A percentile compares a stretch with the other conserved stretches of the same genome.
These are phyloP conservation scores for Malurus alboscapulatus DNA, from an alignment of 2,113 vertebrate genomes.

Conservation along the genomic window DNA sequence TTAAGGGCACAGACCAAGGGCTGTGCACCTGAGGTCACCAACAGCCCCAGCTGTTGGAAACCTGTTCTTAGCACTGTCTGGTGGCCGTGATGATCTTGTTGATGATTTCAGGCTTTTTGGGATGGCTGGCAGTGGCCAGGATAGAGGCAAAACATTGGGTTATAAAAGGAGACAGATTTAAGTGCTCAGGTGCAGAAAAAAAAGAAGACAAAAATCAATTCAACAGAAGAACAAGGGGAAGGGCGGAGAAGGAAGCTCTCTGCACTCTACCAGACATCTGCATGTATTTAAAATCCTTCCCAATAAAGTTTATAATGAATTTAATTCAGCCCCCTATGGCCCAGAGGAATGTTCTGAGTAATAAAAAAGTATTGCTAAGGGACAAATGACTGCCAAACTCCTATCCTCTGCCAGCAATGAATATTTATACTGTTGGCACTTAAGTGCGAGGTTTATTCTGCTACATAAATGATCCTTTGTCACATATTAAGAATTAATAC, in stretches of 20 bases:
- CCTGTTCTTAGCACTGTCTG: neutral
- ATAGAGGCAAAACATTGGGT: neutral
- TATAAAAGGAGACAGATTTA: neutral
- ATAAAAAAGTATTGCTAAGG: constrained; percentile 63
- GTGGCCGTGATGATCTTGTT: neutral
- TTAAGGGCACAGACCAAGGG: neutral
- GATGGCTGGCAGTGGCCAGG: neutral
- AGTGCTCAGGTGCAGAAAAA: neutral
- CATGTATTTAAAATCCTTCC: constrained; percentile 42
- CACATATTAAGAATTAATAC: constrained; percentile 22
- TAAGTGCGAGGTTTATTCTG: constrained; percentile 20
- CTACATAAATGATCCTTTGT: constrained; percentile 43
- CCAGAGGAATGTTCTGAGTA: constrained; percentile 44
- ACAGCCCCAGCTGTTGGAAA: neutral
- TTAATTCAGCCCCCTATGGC: constrained; percentile 42
- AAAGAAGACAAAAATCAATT: neutral
- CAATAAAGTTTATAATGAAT: constrained; percentile 61
- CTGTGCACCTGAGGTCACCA: neutral
- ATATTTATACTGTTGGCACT: constrained; percentile 32
- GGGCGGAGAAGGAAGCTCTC: neutral
- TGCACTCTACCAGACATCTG: neutral
- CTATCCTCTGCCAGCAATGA: neutral
- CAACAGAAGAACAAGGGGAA: neutral
- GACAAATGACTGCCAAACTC: constrained; percentile 48
- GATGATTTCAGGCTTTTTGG: neutral